Conservation (phyloP, 2,888 invertebrate genomes). For the Cheilosia vulpina region DNA sequence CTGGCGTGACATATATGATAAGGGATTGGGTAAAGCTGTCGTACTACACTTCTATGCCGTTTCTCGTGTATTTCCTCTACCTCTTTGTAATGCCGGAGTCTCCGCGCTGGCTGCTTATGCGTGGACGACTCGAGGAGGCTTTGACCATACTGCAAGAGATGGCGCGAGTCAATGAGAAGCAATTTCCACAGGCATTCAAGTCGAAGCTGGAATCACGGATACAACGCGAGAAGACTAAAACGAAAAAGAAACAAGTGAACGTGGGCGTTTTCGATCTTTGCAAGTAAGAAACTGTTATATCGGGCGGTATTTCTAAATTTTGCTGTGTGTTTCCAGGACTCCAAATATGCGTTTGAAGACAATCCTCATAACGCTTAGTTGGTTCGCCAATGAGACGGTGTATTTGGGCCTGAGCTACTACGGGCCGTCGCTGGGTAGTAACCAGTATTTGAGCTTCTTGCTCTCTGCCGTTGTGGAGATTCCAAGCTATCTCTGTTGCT, state of each 20-base stretch:
- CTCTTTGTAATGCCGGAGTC: constrained; percentile 95
- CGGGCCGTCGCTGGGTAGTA: constrained; percentile 93
- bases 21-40: constrained; percentile 93
- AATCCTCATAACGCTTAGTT: constrained; percentile 92
- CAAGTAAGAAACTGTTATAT: constrained; percentile 75
- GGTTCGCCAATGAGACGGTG: constrained; percentile 97
- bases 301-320: neutral
- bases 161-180: constrained; percentile 90
- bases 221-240: constrained; percentile 86
- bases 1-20: constrained; percentile 93
- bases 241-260: constrained; percentile 84
- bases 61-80: constrained; percentile 92
- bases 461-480: constrained; percentile 94
- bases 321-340: constrained; percentile 84
- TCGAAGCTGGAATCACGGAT: constrained; percentile 90
- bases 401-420: constrained; percentile 96
- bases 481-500: constrained; percentile 94
- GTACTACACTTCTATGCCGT: constrained; percentile 92
- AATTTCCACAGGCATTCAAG: constrained; percentile 89
- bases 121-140: constrained; percentile 92
- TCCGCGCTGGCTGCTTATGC: constrained; percentile 94
- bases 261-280: constrained; percentile 83
- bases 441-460: constrained; percentile 95
- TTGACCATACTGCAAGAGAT: constrained; percentile 90
- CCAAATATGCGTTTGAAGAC: constrained; percentile 96